Evolutionary conservation across 92 coral and sea anemone species (phyloP), one percentile per base, ranked within the genome.

Genomic region (Umimayanthus kanabou): DNA sequence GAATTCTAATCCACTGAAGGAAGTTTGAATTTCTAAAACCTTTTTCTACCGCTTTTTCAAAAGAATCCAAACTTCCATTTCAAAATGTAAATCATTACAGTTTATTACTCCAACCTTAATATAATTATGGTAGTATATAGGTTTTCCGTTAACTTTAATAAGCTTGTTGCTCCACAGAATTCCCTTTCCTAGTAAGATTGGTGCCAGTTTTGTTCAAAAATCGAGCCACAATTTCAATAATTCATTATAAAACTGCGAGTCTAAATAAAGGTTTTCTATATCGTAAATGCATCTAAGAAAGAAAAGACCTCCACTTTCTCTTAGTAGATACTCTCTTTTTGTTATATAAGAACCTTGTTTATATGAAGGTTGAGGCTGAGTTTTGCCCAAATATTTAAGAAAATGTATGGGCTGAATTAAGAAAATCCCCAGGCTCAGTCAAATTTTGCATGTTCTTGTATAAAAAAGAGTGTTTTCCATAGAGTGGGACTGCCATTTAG

Each of bases 161-260:
- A 33, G 37, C 37, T 33, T 33, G 37, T 33, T 33, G 37, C 2
- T 33, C n/a, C n/a, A n/a, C n/a, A 66, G 72, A 66, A n/a, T 66
- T 18, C 72, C 72, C 28, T 66, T 66, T 66, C 72, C 72, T 66
- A n/a, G 72, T 66, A 66, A 66, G n/a, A 18, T 66, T 66, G 72
- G 23, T 66, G 23, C 16, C 9, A 66, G 72, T 66, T 66, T 66
- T 66, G 9, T 66, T 66, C 72, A 6, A 66, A 66, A 66, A 66
- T 66, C 72, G n/a, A 66, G 72, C 72, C n/a, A 66, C 72, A 2
- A 66, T 66, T 66, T 66, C 72, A 66, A n/a, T 66, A n/a, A 33
- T 33, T 33, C 37, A 66, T 66, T 66, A 18, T n/a, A 5, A 66
- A n/a, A 66, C 4, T 18, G 72, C 72, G 28, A 66, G 4, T n/a